A percentile compares a stretch with the other conserved stretches of the same genome.
phyloP scores from a whole-genome alignment of 2,113 vertebrate genomes.

The Ceyx margarethae region DNA sequence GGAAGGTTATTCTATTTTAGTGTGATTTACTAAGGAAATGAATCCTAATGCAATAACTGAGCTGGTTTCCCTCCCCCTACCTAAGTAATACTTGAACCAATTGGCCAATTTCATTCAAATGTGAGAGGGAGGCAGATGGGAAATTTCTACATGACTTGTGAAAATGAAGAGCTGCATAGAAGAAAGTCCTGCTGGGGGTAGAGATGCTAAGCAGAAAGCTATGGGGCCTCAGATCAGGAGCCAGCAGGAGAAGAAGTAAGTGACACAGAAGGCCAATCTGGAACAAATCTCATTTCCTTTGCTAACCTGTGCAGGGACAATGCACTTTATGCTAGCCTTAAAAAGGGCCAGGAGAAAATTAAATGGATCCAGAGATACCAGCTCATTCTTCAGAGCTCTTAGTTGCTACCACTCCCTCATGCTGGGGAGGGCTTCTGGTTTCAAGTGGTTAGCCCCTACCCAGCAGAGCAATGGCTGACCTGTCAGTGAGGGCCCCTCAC shows the following conservation, averaged over 20 bases:
- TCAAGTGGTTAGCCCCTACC: neutral
- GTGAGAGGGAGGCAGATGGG: neutral
- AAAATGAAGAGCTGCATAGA: neutral
- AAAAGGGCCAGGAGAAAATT: neutral
- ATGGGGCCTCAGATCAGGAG: neutral
- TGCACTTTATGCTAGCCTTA: neutral
- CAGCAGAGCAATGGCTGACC: neutral
- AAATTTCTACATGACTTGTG: neutral
- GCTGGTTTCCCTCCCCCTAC: neutral
- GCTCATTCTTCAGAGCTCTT: neutral
- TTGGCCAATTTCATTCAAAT: neutral
- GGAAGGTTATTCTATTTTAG: neutral
- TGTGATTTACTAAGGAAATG: neutral
- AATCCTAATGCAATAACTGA: neutral
- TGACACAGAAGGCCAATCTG: neutral
- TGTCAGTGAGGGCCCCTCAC: neutral
- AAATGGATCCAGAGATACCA: neutral
- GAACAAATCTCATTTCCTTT: constrained; percentile 18
- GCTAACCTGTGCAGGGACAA: neutral
- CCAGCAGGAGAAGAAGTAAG: neutral
- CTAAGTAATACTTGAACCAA: neutral
- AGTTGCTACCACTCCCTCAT: neutral
- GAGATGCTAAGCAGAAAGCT: neutral
- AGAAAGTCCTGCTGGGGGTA: neutral
- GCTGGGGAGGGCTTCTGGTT: neutral